Conservation (phyloP, 2,888 invertebrate genomes). For the Slavum lentiscoides region DNA sequence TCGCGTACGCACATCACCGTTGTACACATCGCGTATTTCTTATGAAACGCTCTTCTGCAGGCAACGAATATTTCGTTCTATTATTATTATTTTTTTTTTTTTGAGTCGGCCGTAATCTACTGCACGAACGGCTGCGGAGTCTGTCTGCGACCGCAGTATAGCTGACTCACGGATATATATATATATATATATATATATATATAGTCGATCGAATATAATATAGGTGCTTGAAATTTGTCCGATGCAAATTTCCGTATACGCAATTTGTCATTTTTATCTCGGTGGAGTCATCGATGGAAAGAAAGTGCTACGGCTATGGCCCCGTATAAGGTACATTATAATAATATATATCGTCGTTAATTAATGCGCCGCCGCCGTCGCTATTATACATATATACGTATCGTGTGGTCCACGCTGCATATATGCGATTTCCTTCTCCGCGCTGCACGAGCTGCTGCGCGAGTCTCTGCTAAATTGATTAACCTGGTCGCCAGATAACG, state of each 20-base stretch:
- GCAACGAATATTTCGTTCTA: no score
- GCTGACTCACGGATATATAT: no score
- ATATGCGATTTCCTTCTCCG: no score
- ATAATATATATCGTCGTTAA: slow-evolving; percentile 15
- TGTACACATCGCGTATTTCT: no score
- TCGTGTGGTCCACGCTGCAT: no score
- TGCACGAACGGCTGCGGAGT: background rate
- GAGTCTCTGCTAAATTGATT: slow-evolving; percentile 46
- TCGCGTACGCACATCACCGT: no score
- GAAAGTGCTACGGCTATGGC: background rate
- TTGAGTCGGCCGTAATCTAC: background rate
- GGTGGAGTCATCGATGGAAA: slow-evolving; percentile 30
- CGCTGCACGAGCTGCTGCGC: background rate
- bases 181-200: no score
- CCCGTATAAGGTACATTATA: slow-evolving; percentile 22
- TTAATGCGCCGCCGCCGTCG: slow-evolving; percentile 13
- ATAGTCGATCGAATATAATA: no score
- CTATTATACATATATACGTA: no score
- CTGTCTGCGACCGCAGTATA: no score
- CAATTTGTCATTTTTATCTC: slow-evolving; percentile 47
- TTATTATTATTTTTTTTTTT: no score
- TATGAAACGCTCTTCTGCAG: no score
- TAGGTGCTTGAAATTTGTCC: slow-evolving; percentile 38
- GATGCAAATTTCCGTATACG: slow-evolving; percentile 35
- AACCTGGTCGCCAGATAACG: slow-evolving; percentile 46